A percentile compares a stretch with the other conserved stretches of the same genome.
phyloP scores from a whole-genome alignment of 1,140 invertebrate genomes.

The Listronotus bonariensis region DNA sequence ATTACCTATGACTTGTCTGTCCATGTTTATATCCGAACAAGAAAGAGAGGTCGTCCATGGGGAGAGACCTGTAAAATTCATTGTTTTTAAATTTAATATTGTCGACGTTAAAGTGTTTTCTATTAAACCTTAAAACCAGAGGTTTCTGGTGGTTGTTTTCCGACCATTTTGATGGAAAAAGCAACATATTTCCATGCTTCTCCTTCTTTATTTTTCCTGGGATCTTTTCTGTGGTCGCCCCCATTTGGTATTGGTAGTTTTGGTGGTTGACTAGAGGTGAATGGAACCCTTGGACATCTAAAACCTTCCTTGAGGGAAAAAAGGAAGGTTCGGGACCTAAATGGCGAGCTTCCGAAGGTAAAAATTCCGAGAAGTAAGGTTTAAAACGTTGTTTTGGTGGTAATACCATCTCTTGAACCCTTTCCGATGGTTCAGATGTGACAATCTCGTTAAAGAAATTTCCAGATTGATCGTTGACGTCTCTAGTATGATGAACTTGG shows the following conservation, averaged over 20 bases:
- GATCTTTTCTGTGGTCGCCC: conserved; percentile 14
- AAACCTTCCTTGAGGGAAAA: not conserved
- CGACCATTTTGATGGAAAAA: conserved; percentile 34
- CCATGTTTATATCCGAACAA: conserved; percentile 40
- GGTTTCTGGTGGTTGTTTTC: conserved; percentile 33
- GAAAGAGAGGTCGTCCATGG: conserved; percentile 38
- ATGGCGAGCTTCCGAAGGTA: too few relatives aligned
- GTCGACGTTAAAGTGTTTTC: conserved; percentile 37
- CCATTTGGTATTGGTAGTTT: not conserved
- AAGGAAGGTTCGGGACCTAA: not conserved
- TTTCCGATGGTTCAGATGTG: conserved; percentile 14
- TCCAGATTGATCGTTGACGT: conserved; percentile 23
- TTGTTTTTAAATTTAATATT: conserved; percentile 31
- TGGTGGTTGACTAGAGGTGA: not conserved
- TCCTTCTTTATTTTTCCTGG: conserved; percentile 29
- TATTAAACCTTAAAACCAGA: conserved; percentile 43
- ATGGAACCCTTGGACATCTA: not conserved
- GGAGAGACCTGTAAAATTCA: conserved; percentile 42
- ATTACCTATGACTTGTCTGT: conserved; percentile 36
- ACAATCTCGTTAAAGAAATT: conserved; percentile 31
- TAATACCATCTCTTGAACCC: conserved; percentile 14
- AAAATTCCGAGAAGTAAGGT: not conserved
- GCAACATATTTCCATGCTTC: conserved; percentile 28
- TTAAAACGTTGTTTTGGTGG: not conserved
- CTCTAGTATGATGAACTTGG: conserved; percentile 26